These are phyloP conservation scores for Pachycephala philippinensis DNA, from an alignment of 2,113 vertebrate species.

Conservation along the genomic window DNA sequence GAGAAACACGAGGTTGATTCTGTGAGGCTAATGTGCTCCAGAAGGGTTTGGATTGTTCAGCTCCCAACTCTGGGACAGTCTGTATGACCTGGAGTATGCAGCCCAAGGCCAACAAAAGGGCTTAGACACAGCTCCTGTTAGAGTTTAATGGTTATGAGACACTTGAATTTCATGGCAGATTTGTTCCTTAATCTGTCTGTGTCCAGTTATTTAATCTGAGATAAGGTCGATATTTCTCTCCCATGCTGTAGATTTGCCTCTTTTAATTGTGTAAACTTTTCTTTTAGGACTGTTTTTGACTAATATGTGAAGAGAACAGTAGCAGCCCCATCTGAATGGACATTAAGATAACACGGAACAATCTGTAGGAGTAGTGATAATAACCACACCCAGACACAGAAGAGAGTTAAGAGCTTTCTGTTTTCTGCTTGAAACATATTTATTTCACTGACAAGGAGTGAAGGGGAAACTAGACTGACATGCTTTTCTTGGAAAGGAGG, in stretches of 20 bases:
- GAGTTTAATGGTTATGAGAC: neutral
- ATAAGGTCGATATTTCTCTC: neutral
- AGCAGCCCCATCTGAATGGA: neutral
- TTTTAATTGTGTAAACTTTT: neutral
- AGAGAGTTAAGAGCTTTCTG: constrained; percentile 19
- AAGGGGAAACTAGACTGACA: neutral
- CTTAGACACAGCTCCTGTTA: neutral
- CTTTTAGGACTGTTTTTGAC: neutral
- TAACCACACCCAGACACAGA: constrained; percentile 12
- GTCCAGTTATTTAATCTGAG: neutral
- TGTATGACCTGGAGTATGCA: neutral
- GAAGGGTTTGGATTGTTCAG: neutral
- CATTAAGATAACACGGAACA: neutral
- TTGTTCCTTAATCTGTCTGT: neutral
- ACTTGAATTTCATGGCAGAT: neutral
- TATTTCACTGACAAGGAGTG: constrained; percentile 23
- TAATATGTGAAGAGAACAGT: neutral
- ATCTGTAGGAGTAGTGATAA: constrained; percentile 25
- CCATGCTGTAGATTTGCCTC: neutral
- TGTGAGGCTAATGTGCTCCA: neutral
- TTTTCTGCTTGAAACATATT: neutral
- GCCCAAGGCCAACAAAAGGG: neutral
- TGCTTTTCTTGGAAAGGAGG: neutral
- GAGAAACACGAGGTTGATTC: neutral
- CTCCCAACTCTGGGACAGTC: neutral